Evolutionary conservation across 2,797 vertebrate species (phyloP).

Genomic region (Hippocampus kuda): DNA sequence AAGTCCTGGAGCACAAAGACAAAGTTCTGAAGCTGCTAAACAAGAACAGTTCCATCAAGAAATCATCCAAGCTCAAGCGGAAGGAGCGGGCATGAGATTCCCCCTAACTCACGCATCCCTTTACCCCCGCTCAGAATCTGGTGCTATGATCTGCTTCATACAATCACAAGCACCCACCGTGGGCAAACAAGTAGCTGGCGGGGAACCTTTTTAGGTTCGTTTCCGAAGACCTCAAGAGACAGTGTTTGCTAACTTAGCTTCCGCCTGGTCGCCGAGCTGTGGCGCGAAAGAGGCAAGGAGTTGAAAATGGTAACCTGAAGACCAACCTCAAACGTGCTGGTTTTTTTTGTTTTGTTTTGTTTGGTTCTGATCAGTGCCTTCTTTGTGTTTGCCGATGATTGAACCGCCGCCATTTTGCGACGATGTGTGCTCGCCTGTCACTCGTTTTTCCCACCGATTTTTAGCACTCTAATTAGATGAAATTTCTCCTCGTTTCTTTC

Average conservation of each 20-base stretch:
- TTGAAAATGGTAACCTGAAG: background rate
- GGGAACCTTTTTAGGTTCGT: slow-evolving; percentile 1
- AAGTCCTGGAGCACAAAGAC: slow-evolving; percentile 97
- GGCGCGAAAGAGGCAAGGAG: background rate
- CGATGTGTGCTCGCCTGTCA: background rate
- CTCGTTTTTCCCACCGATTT: background rate
- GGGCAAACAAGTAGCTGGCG: slow-evolving; percentile 18
- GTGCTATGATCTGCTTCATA: slow-evolving; percentile 62
- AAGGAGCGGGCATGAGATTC: slow-evolving; percentile 82
- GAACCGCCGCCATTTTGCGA: slow-evolving; percentile 31
- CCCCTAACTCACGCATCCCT: background rate
- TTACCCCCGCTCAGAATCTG: slow-evolving; percentile 40
- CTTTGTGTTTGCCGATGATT: slow-evolving; percentile 42
- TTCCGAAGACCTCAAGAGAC: slow-evolving; percentile 24
- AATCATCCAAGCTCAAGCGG: slow-evolving; percentile 92
- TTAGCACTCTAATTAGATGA: background rate
- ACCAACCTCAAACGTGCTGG: slow-evolving; percentile 27
- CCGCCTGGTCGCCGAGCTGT: background rate
- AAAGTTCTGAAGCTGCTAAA: slow-evolving; percentile 96
- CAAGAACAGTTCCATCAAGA: slow-evolving; percentile 91
- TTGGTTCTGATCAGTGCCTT: slow-evolving; percentile 56
- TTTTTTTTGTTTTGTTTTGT: slow-evolving; percentile 30
- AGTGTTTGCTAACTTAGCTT: slow-evolving; percentile 37
- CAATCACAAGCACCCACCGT: slow-evolving; percentile 49
- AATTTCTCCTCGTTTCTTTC: background rate